These are phyloP conservation scores for Musca domestica DNA, from an alignment of 1,140 invertebrate species.

Conservation along the genomic window DNA sequence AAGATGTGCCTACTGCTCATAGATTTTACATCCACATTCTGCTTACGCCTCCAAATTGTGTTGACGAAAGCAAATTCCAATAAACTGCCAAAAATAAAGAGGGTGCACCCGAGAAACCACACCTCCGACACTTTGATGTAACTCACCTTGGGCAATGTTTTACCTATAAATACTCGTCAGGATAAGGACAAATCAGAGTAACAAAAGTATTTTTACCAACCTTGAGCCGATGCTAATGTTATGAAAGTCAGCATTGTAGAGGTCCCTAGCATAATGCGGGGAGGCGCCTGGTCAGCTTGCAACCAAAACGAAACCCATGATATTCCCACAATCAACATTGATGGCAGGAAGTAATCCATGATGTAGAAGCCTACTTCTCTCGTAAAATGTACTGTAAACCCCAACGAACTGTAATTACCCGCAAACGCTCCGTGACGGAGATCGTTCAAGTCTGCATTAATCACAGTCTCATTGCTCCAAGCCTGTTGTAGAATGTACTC, in stretches of 20 bases:
- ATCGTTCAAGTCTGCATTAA: constrained; percentile 65
- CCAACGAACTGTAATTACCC: constrained; percentile 78
- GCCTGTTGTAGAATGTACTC: constrained; percentile 72
- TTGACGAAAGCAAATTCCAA: constrained; percentile 90
- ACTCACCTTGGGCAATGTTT: constrained; percentile 82
- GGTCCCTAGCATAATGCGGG: constrained; percentile 76
- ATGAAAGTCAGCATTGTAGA: constrained; percentile 85
- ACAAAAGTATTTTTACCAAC: constrained; percentile 21
- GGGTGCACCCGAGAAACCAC: constrained; percentile 83
- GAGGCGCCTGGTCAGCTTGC: constrained; percentile 80
- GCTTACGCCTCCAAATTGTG: constrained; percentile 80
- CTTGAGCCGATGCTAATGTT: constrained; percentile 75
- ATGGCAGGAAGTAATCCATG: constrained; percentile 87
- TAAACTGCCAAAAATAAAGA: constrained; percentile 81
- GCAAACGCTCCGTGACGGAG: constrained; percentile 71
- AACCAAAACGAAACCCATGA: constrained; percentile 92
- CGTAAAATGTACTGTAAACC: constrained; percentile 73
- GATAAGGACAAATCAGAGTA: background rate
- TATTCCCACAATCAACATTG: constrained; percentile 81
- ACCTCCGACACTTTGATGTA: constrained; percentile 90
- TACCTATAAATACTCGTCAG: constrained; percentile 60
- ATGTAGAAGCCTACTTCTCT: constrained; percentile 84
- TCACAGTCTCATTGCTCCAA: constrained; percentile 69
- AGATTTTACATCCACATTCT: constrained; percentile 78
- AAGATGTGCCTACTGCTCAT: constrained; percentile 80